Evolutionary conservation across 2,888 invertebrate genomes (phyloP).

Genomic region (Alloscopus bannaensis): DNA sequence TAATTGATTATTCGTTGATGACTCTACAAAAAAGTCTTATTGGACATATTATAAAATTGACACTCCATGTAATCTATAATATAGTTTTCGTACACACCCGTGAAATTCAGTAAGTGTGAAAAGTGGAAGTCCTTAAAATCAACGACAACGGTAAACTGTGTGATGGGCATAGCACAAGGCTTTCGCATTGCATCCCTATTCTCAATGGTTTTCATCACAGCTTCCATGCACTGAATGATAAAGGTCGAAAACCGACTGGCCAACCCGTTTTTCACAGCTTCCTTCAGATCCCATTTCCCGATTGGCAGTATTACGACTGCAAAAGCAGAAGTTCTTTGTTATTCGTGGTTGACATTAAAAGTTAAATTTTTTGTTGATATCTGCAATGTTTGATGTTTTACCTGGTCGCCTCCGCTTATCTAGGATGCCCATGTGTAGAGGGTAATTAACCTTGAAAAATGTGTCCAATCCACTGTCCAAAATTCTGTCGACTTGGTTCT

Average conservation of each 20-base stretch:
- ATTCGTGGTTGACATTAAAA: background rate
- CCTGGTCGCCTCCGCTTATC: slow-evolving; percentile 36
- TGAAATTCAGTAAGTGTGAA: slow-evolving; percentile 27
- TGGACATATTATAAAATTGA: too few relatives aligned
- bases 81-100: background rate
- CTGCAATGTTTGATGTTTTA: background rate
- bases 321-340: background rate
- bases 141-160: slow-evolving; percentile 26
- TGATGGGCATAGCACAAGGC: slow-evolving; percentile 31
- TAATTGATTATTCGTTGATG: too few relatives aligned
- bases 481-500: slow-evolving; percentile 10
- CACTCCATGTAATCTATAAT: background rate
- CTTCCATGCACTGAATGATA: slow-evolving; percentile 35
- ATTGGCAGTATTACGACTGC: slow-evolving; percentile 29
- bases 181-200: slow-evolving; percentile 5
- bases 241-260: slow-evolving; percentile 4
- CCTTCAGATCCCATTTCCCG: slow-evolving; percentile 16
- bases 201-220: slow-evolving; percentile 28
- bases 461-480: slow-evolving; percentile 23
- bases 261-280: slow-evolving; percentile 1
- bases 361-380: background rate
- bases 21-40: slow-evolving; percentile 1
- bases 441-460: slow-evolving; percentile 40
- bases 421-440: slow-evolving; percentile 22
- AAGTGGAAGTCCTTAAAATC: slow-evolving; percentile 26